Percentiles rank a stretch among this genome's conserved stretches.
These are phyloP conservation scores for Leptonema lineaticorne DNA, from an alignment of 1,140 invertebrate species.

Conservation along the genomic window DNA sequence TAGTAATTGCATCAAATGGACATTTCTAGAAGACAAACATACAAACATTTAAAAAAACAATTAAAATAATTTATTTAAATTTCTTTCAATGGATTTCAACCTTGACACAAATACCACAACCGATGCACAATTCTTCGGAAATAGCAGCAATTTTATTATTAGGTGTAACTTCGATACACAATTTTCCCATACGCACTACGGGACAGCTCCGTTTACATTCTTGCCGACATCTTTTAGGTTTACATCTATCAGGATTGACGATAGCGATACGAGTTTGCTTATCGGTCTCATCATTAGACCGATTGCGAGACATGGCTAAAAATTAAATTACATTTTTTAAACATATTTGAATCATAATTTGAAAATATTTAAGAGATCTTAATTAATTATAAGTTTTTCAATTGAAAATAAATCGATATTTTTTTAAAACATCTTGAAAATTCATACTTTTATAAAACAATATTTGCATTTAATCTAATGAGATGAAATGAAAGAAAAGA, in stretches of 20 bases:
- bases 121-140: slow-evolving; percentile 98
- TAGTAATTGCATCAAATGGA: slow-evolving; percentile 98
- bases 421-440: too few species aligned
- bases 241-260: slow-evolving; percentile 97
- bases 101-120: slow-evolving; percentile 98
- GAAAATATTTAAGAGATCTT: too few species aligned
- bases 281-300: slow-evolving; percentile 79
- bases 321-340: too few species aligned
- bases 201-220: slow-evolving; percentile 99
- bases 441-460: too few species aligned
- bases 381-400: too few species aligned
- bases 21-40: slow-evolving; percentile 83
- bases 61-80: background rate
- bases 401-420: background rate
- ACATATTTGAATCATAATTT: background rate
- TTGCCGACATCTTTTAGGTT: slow-evolving; percentile 97
- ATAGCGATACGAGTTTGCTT: slow-evolving; percentile 97
- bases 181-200: slow-evolving; percentile 97
- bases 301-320: slow-evolving; percentile 71
- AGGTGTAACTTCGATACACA: slow-evolving; percentile 98
- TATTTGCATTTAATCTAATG: too few species aligned
- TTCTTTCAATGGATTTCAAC: too few species aligned
- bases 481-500: too few species aligned
- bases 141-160: slow-evolving; percentile 97
- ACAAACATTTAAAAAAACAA: slow-evolving; percentile 20